Base-by-base conservation (phyloP, 2,113 vertebrate genomes). In the Campylomormyrus tamandua region DNA sequence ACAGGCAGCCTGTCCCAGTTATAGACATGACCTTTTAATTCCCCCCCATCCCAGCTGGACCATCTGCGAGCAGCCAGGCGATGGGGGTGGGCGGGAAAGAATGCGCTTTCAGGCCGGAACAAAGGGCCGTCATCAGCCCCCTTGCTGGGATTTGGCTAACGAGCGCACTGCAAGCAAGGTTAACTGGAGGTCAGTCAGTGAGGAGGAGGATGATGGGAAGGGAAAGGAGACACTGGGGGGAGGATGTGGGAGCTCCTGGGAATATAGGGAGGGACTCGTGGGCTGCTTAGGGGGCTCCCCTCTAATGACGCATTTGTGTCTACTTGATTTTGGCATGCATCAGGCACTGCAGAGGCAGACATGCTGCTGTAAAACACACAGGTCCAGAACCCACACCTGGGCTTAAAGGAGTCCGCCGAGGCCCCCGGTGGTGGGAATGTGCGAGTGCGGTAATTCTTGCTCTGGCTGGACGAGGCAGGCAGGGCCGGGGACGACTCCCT, bases 381-480 rank as follows among this genome's bases (percentile, higher is more conserved):
- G 27, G 58, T n/a, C n/a, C 24, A 66, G 62, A 70, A 70, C 1
- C 58, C 91, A 83, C 90, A 95, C 95, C 96, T 95, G 42, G 94
- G 93, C 92, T 96, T 96, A 88, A 96, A 95, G 1, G 94, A 90
- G n/a, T 95, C 95, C 11, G 93, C 95, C 87, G 92, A 93, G 35
- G 93, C 95, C 89, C 95, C 95, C 6, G 97, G 96, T 3, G 95
- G 94, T 1, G 94, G 95, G 90, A 97, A 97, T 1, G 96, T 94
- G 93, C 96, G 96, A 0, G 96, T 96, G 87, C 94, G 93, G 94
- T 97, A 97, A 87, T 94, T 95, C 95, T 96, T 96, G 95, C 89
- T 95, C 92, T 96, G 97, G 93, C 91, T 94, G 90, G 92, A 90
- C 2, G 93, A 66, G 0, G 93, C 85, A 1, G 93, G 31, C 0